Base-by-base conservation (phyloP, 2,797 vertebrate species). In the Ficedula albicollis region DNA sequence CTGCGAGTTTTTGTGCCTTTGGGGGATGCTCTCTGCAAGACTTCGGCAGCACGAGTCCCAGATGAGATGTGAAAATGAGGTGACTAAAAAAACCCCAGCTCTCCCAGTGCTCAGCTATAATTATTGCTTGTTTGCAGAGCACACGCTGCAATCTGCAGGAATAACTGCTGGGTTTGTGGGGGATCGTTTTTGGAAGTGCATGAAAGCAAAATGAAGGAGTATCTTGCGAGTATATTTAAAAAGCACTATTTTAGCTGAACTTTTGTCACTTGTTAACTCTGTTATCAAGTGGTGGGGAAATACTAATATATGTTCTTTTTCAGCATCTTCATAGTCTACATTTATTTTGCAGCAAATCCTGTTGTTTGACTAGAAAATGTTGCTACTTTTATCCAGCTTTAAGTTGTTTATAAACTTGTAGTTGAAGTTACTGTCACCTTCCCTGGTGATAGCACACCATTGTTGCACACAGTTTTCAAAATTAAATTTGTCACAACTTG, bases 191-290 rank as follows among this genome's bases (percentile, higher is more conserved):
- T 79, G 34, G 94, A 60, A 93, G 73, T 41, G 43, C 39, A 10
- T 63, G 77, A 77, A 77, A 69, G 78, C 78, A 90, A 96, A 95
- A 90, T 58, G 84, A 93, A 90, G 29, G 80, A 90, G 72, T 88
- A 48, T 73, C 70, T 95, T 93, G 84, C 82, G 84, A 82, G 58
- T 43, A 38, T 82, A 73, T 95, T 97, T 92, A 19, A 91, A 93
- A 94, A 94, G n/a, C 73, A 58, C 76, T 85, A 38, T 93, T 95
- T 95, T 73, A 93, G 85, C 76, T 94, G 85, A 95, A 95, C 80
- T 91, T 92, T 44, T 64, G 80, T 77, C 56, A 38, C 76, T 84
- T 44, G 69, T 38, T 95, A 93, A 68, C 73, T 89, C 75, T 56
- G 81, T 29, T 78, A 68, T 43, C 69, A 44, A 83, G 27, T 27